phyloP scores from a whole-genome alignment of 2,888 invertebrate species.

The Cryptus armator region DNA sequence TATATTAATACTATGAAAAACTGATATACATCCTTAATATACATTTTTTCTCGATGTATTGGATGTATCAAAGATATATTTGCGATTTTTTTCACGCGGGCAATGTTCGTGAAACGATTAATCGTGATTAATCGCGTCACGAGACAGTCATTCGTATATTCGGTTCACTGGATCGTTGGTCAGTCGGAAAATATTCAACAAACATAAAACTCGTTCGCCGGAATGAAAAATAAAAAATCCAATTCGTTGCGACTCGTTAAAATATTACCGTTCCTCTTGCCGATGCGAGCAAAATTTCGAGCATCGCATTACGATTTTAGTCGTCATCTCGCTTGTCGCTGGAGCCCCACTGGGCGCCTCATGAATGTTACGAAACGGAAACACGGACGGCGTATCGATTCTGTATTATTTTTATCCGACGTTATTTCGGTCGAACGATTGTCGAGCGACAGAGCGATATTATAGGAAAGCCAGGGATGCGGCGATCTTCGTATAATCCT shows the following conservation, averaged over 20 bases:
- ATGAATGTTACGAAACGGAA: constrained; percentile 47
- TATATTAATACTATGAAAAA: too few species aligned
- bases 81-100: too few species aligned
- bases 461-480: not conserved
- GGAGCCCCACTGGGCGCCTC: not conserved
- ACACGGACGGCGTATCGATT: constrained; percentile 45
- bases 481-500: not conserved
- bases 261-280: not conserved
- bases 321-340: not conserved
- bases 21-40: too few species aligned
- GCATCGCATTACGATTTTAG: not conserved
- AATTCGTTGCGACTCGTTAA: not conserved
- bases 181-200: not conserved
- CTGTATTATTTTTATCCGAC: constrained; percentile 46
- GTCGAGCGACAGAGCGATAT: constrained; percentile 22
- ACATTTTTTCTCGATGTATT: not conserved
- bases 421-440: constrained; percentile 48
- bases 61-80: too few species aligned
- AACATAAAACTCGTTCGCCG: not conserved
- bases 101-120: too few species aligned
- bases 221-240: not conserved
- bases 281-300: not conserved
- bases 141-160: too few species aligned
- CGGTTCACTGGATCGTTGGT: not conserved
- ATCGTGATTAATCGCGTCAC: too few species aligned